These are phyloP conservation scores for Drosophila aff. DNA, from an alignment of 1,140 invertebrate genomes.

Conservation along the genomic window DNA sequence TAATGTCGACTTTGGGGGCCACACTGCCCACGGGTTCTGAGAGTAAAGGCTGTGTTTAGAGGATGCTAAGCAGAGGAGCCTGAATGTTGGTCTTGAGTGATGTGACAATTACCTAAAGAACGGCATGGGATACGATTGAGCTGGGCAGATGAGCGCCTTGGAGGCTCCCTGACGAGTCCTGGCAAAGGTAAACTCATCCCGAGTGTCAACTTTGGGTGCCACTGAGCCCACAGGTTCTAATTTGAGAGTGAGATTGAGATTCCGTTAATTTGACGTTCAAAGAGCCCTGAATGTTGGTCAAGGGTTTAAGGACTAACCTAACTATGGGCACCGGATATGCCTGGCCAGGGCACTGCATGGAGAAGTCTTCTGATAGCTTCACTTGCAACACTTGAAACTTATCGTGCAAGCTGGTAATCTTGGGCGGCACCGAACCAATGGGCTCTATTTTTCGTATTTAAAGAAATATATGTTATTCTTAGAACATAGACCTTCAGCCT, in stretches of 20 bases:
- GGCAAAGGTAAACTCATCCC: constrained; percentile 85
- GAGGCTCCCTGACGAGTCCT: constrained; percentile 78
- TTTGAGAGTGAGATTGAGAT: background rate
- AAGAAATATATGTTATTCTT: background rate
- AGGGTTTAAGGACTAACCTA: constrained; percentile 86
- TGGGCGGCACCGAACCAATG: constrained; percentile 89
- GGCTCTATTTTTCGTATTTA: constrained; percentile 87
- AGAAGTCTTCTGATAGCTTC: constrained; percentile 87
- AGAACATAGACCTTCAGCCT: background rate
- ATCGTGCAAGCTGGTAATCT: constrained; percentile 86
- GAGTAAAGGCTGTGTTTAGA: background rate
- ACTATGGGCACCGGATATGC: constrained; percentile 88
- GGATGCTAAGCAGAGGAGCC: background rate
- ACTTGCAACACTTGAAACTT: constrained; percentile 86
- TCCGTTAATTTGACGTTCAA: background rate
- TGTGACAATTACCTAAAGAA: constrained; percentile 86
- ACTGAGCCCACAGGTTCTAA: constrained; percentile 90
- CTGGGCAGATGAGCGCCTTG: constrained; percentile 88
- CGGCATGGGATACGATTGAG: constrained; percentile 89
- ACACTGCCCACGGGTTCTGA: constrained; percentile 90
- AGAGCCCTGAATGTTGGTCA: constrained; percentile 45
- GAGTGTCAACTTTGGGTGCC: constrained; percentile 88
- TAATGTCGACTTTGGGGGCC: constrained; percentile 87
- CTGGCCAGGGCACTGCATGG: constrained; percentile 89
- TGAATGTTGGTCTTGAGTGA: constrained; percentile 39